Conservation (phyloP, 2,888 invertebrate species). For the Antitype chi region DNA sequence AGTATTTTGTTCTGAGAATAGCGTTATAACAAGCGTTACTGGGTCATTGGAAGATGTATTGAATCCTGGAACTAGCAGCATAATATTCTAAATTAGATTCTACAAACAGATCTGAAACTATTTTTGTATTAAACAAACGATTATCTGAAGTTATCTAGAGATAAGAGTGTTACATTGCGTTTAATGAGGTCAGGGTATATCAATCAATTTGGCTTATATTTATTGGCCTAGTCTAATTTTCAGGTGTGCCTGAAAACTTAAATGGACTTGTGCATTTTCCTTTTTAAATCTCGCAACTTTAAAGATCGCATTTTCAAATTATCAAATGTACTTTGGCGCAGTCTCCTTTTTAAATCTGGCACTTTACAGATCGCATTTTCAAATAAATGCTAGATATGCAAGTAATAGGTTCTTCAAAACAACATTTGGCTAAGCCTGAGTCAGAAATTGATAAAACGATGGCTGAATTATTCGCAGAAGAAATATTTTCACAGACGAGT, state of each 20-base stretch:
- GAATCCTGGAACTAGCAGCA: conserved; percentile 46
- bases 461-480: conserved; percentile 12
- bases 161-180: conserved; percentile 5
- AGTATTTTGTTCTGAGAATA: conserved; percentile 42
- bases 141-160: conserved; percentile 17
- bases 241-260: conserved; percentile 10
- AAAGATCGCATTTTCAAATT: too few relatives aligned
- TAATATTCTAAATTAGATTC: conserved; percentile 25
- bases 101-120: conserved; percentile 18
- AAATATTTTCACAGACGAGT: not conserved
- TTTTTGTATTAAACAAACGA: conserved; percentile 34
- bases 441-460: conserved; percentile 13
- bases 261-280: not conserved
- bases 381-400: not conserved
- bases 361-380: too few relatives aligned
- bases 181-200: conserved; percentile 36
- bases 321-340: not conserved
- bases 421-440: not conserved
- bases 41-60: conserved; percentile 41
- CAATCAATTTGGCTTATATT: conserved; percentile 7
- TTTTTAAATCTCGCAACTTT: too few relatives aligned
- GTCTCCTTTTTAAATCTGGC: not conserved
- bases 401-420: not conserved
- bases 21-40: conserved; percentile 23
- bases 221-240: not conserved